Conservation (phyloP, 2,113 vertebrate species). For the Gallinago jamesoni region DNA sequence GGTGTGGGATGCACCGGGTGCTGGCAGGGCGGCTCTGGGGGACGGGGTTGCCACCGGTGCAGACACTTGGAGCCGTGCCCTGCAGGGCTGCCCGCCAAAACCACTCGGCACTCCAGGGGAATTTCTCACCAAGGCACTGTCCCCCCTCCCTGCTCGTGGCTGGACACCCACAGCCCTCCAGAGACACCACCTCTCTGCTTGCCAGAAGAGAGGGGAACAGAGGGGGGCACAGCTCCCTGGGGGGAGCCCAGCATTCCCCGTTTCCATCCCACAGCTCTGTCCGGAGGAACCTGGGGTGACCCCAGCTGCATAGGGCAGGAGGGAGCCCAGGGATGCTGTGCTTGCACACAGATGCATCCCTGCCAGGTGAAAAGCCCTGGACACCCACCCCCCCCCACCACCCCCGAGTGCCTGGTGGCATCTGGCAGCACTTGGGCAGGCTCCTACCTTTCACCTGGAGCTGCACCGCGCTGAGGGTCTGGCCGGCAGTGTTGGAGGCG, state of each 20-base stretch:
- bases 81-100: not conserved
- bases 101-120: not conserved
- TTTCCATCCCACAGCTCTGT: not conserved
- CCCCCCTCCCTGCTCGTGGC: not conserved
- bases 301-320: not conserved
- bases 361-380: not conserved
- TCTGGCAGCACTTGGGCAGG: accelerated
- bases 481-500: constrained; percentile 92
- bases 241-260: not conserved
- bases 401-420: accelerated
- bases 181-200: not conserved
- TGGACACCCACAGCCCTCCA: not conserved
- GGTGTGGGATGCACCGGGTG: not conserved
- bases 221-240: not conserved
- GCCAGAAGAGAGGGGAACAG: not conserved
- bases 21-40: not conserved
- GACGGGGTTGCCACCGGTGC: not conserved
- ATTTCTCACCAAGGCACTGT: constrained; percentile 7
- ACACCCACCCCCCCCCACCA: too few relatives aligned
- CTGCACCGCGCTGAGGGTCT: constrained; percentile 92
- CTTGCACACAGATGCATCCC: not conserved
- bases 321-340: not conserved
- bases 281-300: not conserved
- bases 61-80: not conserved
- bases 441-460: constrained; percentile 91